Base-by-base conservation (phyloP, 2,888 invertebrate genomes). In the Caenorhabditis sp. region DNA sequence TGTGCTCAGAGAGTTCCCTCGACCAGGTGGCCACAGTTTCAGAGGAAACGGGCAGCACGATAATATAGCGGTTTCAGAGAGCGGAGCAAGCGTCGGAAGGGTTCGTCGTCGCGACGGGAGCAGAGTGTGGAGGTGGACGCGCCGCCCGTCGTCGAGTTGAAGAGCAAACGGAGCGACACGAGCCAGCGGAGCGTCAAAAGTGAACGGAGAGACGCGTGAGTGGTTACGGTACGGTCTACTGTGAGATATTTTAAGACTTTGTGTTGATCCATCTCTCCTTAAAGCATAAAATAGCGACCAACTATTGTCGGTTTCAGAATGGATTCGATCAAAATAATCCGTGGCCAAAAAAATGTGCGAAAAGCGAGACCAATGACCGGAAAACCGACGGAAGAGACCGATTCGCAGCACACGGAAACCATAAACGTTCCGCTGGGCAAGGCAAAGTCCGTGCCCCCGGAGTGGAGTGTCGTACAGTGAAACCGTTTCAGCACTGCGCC, bases 341-440 rank as follows among this genome's bases (percentile, higher is more conserved):
- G 63, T 15, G 63, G 63, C 4, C 43, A 45, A 13, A 63, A 63
- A 20, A 22, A 22, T 6, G 11, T 45, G 2, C 32, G 53, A 26
- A 63, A 63, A 37, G 17, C 20, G 27, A 30, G 15, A 30, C 2
- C 30, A 7, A 13, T 35, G 35, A 35, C 9, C 11, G 35, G 13
- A 13, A 35, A 35, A 35, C 2, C 35, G n/a, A n/a, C n/a, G 22
- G 26, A 48, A 61, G 50, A 30, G n/a, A 43, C 63, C 6, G 63
- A 63, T 26, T 63, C 63, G n/a, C 53, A 53, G 17, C 63, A 63
- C 53, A 63, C 63, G 5, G 63, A 53, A 46, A 35, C 53, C n/a
- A 63, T 63, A 11, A 55, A 43, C 24, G 52, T 63, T 26, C 63
- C 63, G 11, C 26, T 63, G 1, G 63, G 63, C 7, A 53, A 63